Base-by-base conservation (phyloP, 2,113 vertebrate genomes). In the Indri indri region DNA sequence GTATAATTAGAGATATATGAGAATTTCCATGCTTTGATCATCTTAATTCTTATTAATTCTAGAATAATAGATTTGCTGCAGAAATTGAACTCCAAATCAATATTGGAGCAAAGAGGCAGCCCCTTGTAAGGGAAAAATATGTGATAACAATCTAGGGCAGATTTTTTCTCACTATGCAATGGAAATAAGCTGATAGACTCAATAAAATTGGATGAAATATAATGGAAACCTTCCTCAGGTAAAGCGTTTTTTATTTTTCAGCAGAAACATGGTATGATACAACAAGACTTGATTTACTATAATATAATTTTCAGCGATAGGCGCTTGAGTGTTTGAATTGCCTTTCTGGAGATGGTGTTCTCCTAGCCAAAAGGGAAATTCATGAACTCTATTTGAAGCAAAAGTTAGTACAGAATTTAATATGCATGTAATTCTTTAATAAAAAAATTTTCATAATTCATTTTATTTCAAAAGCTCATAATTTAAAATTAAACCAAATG, bases 41-140 rank as follows among this genome's bases (percentile, higher is more conserved):
- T 98, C 98, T 97, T 96, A 94, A 97, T 88, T 97, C 96, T 98
- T 96, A 96, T 96, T 98, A 98, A 98, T 98, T 98, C 98, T 98
- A 98, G 97, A 98, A 96, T 92, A 97, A 97, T 98, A 96, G 97
- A 98, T 98, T 97, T 98, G 96, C 97, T 98, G 97, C 95, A 98
- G 98, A 99, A 98, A 98, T 98, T 97, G 97, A 98, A 99, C 96
- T 98, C 97, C 2, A 96, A 99, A 98, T 99, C 99, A 98, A 98
- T 99, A 99, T 86, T 93, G 96, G 95, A 98, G 97, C 97, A 98
- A 96, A 92, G 97, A 98, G 97, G 94, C 98, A 98, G 97, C 98
- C 98, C 96, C 83, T 97, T 98, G 54, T 96, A 97, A 97, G 98
- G 97, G 89, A 97, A 92, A 92, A 97, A 89, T 97, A 98, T 95